A percentile compares a stretch with the other conserved stretches of the same genome.
phyloP scores from a whole-genome alignment of 2,113 vertebrate genomes.

The Neolamprologus kungweensis region DNA sequence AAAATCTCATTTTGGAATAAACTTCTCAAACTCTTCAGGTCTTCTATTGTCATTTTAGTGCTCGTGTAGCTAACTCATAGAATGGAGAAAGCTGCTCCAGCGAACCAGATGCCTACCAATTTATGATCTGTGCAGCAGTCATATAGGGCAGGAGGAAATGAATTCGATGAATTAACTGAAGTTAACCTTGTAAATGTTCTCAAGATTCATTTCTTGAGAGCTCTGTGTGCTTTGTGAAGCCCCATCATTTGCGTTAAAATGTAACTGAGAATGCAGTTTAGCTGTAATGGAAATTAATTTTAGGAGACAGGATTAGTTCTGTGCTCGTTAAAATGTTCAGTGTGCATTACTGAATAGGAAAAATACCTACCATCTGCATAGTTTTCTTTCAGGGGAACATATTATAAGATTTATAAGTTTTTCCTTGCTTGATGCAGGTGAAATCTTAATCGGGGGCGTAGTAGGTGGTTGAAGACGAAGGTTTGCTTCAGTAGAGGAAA shows the following conservation, averaged over 20 bases:
- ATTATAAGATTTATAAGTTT: neutral
- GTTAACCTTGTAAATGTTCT: conserved; percentile 5
- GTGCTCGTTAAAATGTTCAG: neutral
- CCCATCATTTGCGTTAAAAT: neutral
- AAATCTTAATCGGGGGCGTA: neutral
- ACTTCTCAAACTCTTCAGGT: neutral
- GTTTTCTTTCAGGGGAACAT: neutral
- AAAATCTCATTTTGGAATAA: neutral
- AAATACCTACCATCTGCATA: neutral
- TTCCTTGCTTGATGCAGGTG: neutral
- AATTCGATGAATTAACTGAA: conserved; percentile 21
- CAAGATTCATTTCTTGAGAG: neutral
- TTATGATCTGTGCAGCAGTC: neutral
- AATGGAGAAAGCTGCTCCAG: neutral
- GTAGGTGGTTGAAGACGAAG: conserved; percentile 14
- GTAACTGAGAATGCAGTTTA: neutral
- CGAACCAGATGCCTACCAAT: conserved; percentile 16
- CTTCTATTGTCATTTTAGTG: neutral
- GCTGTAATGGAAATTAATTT: neutral
- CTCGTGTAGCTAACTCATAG: neutral
- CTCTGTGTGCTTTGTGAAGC: neutral
- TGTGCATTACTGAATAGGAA: neutral
- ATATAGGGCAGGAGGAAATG: neutral
- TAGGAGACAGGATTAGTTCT: neutral
- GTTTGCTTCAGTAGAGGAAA: conserved; percentile 9